Percentiles rank a stretch among this genome's conserved stretches.
Conservation (phyloP, 2,113 vertebrate species). For the Chrysochloris asiatica region DNA sequence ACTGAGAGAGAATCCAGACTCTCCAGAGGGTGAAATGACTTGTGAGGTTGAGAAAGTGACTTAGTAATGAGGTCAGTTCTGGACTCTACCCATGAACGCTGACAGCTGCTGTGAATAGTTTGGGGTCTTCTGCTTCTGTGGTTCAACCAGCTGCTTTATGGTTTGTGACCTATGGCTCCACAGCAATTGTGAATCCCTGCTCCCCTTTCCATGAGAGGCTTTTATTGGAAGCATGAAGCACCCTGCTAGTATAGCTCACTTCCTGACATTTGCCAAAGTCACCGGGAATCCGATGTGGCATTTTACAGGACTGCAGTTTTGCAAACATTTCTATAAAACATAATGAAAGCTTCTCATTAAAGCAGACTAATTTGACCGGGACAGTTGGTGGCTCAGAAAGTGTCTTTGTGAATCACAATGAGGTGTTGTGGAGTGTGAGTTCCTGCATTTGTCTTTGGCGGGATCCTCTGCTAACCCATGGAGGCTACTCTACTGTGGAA, state of each 20-base stretch:
- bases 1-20: background rate
- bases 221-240: conserved; percentile 64
- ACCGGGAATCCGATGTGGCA: conserved; percentile 59
- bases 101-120: conserved; percentile 50
- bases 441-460: background rate
- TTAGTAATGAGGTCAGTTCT: conserved; percentile 54
- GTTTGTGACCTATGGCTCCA: conserved; percentile 63
- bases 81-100: background rate
- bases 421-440: background rate
- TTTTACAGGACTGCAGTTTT: conserved; percentile 51
- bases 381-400: background rate
- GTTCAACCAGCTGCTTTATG: conserved; percentile 58
- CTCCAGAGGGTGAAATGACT: conserved; percentile 28
- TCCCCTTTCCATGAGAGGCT: conserved; percentile 41
- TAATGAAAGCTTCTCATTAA: conserved; percentile 60
- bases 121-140: conserved; percentile 18
- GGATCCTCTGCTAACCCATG: background rate
- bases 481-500: background rate
- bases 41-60: background rate
- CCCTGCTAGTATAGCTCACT: conserved; percentile 41
- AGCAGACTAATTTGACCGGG: conserved; percentile 44
- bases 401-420: conserved; percentile 35
- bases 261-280: conserved; percentile 70
- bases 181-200: conserved; percentile 52
- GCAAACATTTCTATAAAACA: conserved; percentile 64